Evolutionary conservation across 1,140 invertebrate genomes (phyloP), one percentile per base, ranked within the genome.

Genomic region (Ceratoteleas bidentatus): DNA sequence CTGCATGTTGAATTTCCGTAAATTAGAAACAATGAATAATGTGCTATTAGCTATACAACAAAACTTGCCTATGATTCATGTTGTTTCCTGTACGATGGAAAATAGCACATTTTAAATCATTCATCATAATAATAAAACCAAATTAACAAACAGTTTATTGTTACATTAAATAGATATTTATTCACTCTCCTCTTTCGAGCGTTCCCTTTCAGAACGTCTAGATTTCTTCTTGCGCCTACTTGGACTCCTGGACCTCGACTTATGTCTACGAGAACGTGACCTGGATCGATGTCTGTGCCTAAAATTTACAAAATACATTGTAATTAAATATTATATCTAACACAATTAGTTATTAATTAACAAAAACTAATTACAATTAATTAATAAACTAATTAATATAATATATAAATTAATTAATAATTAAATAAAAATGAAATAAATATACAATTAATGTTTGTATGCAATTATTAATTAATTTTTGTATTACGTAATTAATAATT

Each of bases 161-260:
- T 45, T 43, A 58, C n/a, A 54, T 53, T 24, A 65, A 65, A 49
- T 7, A 58, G 11, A 66, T 5, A 56, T 69, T 89, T 87, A 93
- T 89, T 93, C 93, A 53, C 92, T 93, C n/a, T 93, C 93, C 69
- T 93, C 93, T 70, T 93, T 93, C 9, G 91, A 92, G 15, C 91
- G 85, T 75, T 92, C 92, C 16, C 90, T 86, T 65, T 93, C 93
- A 16, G 93, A 93, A 45, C 93, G 92, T 83, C 93, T 90, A 0
- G 93, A 93, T 90, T 95, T 95, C 91, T 94, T 94, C 86, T 94
- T 95, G 43, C 93, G 91, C 60, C 93, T 91, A 83, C 92, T 92
- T 4, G 93, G 93, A 85, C 94, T 94, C 62, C 94, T 92, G 64
- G 92, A 94, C 85, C 90, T 93, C 0, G 93, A 93, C 78, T 93